A percentile compares a stretch with the other conserved stretches of the same genome.
Conservation (phyloP, 2,888 invertebrate species). For the Eristalinus sepulchralis region DNA sequence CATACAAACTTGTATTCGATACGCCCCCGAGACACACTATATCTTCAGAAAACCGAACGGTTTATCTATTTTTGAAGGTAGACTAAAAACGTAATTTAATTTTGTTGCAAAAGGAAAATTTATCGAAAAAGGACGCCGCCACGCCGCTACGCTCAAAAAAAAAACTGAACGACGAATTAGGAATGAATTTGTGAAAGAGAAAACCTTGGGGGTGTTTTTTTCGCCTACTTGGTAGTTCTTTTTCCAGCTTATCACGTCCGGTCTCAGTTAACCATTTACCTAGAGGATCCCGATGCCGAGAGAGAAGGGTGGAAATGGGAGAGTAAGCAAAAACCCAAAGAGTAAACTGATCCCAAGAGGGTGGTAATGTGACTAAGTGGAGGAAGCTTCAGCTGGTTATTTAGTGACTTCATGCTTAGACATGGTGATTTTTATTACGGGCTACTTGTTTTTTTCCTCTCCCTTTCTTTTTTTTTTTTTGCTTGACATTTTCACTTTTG, state of each 20-base stretch:
- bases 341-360: constrained; percentile 49
- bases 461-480: constrained; percentile 10
- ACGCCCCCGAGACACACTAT: too few species aligned
- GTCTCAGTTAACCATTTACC: constrained; percentile 19
- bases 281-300: constrained; percentile 21
- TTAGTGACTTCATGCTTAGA: constrained; percentile 49
- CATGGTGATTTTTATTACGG: constrained; percentile 52
- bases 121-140: background rate
- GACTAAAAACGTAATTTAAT: constrained; percentile 35
- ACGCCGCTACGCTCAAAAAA: background rate
- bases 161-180: constrained; percentile 13
- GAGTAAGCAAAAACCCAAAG: constrained; percentile 2
- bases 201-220: background rate
- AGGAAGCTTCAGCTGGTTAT: constrained; percentile 42
- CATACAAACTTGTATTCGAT: too few species aligned
- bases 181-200: constrained; percentile 24
- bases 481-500: constrained; percentile 56
- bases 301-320: constrained; percentile 10
- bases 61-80: background rate
- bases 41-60: too few species aligned
- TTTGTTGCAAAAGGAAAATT: constrained; percentile 13
- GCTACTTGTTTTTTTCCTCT: constrained; percentile 11
- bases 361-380: constrained; percentile 46
- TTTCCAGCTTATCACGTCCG: constrained; percentile 18
- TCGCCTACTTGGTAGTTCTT: background rate